Percentiles rank a stretch among this genome's conserved stretches.
These are phyloP conservation scores for Drosophila rubida DNA, from an alignment of 2,888 invertebrate species.

Conservation along the genomic window DNA sequence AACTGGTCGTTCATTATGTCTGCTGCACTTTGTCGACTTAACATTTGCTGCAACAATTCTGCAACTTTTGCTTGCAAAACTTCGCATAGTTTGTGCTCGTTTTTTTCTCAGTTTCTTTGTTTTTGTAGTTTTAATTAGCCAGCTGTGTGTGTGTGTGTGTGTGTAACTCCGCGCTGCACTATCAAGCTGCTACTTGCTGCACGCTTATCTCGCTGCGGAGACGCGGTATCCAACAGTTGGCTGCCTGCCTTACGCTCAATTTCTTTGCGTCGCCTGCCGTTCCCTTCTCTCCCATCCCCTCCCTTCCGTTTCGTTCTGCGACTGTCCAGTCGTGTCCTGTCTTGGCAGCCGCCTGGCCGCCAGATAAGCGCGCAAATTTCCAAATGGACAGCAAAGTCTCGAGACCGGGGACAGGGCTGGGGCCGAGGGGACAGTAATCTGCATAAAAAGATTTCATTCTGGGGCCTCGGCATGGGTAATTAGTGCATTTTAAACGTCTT, in stretches of 20 bases:
- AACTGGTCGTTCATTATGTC: slow-evolving; percentile 61
- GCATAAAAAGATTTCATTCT: slow-evolving; percentile 68
- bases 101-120: no score
- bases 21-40: slow-evolving; percentile 65
- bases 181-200: slow-evolving; percentile 7
- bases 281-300: slow-evolving; percentile 15
- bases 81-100: slow-evolving; percentile 67
- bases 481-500: slow-evolving; percentile 81
- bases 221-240: slow-evolving; percentile 49
- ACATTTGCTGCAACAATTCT: slow-evolving; percentile 62
- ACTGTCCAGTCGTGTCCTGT: slow-evolving; percentile 40
- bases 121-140: slow-evolving; percentile 70
- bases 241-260: slow-evolving; percentile 81
- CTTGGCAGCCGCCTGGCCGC: slow-evolving; percentile 63
- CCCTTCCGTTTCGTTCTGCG: slow-evolving; percentile 1
- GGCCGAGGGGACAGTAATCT: slow-evolving; percentile 51
- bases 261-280: slow-evolving; percentile 47
- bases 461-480: slow-evolving; percentile 71
- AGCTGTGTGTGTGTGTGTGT: slow-evolving; percentile 40
- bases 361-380: slow-evolving; percentile 79
- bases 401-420: slow-evolving; percentile 6
- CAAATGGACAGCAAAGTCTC: slow-evolving; percentile 79
- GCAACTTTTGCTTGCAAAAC: slow-evolving; percentile 55
- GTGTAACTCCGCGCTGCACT: not conserved
- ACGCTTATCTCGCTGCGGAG: slow-evolving; percentile 57